Percentiles rank a stretch among this genome's conserved stretches.
Conservation (phyloP, 2,113 vertebrate genomes). For the Megaleporinus macrocephalus region DNA sequence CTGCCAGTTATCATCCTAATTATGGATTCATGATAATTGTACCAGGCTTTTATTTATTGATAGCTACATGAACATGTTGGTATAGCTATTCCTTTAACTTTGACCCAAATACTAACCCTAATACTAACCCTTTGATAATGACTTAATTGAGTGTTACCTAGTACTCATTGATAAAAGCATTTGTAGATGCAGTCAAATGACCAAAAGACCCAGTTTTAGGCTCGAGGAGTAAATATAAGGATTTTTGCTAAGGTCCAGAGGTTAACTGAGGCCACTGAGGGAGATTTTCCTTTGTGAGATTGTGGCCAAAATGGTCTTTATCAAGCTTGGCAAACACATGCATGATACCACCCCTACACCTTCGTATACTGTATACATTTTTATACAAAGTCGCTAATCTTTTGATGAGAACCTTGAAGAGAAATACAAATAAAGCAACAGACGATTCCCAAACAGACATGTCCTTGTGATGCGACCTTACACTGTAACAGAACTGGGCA, state of each 20-base stretch:
- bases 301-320: neutral
- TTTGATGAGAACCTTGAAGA: constrained; percentile 14
- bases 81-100: too few relatives aligned
- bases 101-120: too few relatives aligned
- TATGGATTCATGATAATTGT: too few relatives aligned
- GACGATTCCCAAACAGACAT: neutral
- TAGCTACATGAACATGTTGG: too few relatives aligned
- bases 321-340: neutral
- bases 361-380: neutral
- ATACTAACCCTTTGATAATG: too few relatives aligned
- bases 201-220: neutral
- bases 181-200: neutral
- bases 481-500: neutral
- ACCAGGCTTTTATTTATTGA: too few relatives aligned
- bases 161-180: too few relatives aligned
- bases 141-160: too few relatives aligned
- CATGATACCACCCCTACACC: neutral
- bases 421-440: constrained; percentile 24
- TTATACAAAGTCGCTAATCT: neutral
- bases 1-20: too few relatives aligned
- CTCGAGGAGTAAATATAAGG: neutral
- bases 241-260: neutral
- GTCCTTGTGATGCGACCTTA: neutral
- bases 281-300: neutral
- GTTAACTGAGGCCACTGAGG: neutral